These are phyloP conservation scores for Orbicella faveolata DNA, from an alignment of 64 coral and sea anemone genomes.

Conservation along the genomic window DNA sequence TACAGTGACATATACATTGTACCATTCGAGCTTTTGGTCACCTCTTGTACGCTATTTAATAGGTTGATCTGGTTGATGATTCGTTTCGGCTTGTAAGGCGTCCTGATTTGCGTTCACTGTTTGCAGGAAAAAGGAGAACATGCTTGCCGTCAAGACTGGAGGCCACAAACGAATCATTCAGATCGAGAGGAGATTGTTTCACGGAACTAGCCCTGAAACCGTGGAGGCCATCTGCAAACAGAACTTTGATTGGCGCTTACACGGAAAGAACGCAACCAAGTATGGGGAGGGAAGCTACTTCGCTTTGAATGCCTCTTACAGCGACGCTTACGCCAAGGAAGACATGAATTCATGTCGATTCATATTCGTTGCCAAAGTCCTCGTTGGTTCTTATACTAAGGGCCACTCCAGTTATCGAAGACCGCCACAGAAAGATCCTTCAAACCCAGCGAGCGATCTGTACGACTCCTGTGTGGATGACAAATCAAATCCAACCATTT, in stretches of 20 bases:
- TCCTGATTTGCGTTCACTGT: background rate
- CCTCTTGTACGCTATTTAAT: no score
- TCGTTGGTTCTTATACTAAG: slow-evolving; percentile 32
- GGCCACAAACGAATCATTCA: background rate
- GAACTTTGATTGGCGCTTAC: slow-evolving; percentile 55
- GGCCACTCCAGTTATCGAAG: slow-evolving; percentile 21
- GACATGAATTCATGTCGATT: background rate
- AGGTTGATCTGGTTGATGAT: no score
- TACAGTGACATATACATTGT: no score
- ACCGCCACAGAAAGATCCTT: slow-evolving; percentile 28
- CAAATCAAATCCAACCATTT: slow-evolving; percentile 2
- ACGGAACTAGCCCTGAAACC: slow-evolving; percentile 23
- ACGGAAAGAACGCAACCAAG: slow-evolving; percentile 24
- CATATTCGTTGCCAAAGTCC: slow-evolving; percentile 48
- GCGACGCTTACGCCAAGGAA: slow-evolving; percentile 13
- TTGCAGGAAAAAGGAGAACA: slow-evolving; percentile 2
- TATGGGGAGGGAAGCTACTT: slow-evolving; percentile 58
- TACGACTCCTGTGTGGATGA: slow-evolving; percentile 8
- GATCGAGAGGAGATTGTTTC: slow-evolving; percentile 34
- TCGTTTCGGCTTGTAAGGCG: no score
- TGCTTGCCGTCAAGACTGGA: background rate
- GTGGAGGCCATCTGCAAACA: slow-evolving; percentile 56
- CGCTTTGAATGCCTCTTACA: slow-evolving; percentile 34
- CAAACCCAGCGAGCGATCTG: slow-evolving; percentile 1
- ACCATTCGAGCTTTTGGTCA: no score